phyloP scores from a whole-genome alignment of 2,888 invertebrate genomes.

The Eilema caniola region DNA sequence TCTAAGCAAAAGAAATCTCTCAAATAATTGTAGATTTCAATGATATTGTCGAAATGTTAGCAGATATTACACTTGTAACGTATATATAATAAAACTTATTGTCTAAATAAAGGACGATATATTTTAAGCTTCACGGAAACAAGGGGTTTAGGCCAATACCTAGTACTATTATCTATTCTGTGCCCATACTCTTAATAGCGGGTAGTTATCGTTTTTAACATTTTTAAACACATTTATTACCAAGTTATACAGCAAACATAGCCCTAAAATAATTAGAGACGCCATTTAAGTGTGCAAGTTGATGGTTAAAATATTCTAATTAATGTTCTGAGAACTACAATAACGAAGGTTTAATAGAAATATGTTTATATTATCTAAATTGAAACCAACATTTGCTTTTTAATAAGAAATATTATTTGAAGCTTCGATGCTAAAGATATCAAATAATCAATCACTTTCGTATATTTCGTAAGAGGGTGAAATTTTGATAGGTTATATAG shows the following conservation, averaged over 20 bases:
- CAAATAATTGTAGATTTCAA: background rate
- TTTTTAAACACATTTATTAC: too few relatives aligned
- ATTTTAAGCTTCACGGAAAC: too few relatives aligned
- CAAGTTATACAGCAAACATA: too few relatives aligned
- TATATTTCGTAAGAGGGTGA: constrained; percentile 10
- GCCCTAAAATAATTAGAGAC: too few relatives aligned
- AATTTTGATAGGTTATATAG: constrained; percentile 12
- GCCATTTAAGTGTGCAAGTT: background rate
- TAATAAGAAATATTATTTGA: constrained; percentile 1
- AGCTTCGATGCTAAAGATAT: constrained; percentile 1
- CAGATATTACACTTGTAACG: too few relatives aligned
- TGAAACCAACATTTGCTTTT: background rate
- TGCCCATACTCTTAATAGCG: too few relatives aligned
- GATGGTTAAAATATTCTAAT: background rate
- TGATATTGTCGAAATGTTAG: background rate
- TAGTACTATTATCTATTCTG: too few relatives aligned
- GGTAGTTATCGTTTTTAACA: too few relatives aligned
- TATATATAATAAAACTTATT: too few relatives aligned
- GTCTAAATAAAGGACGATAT: too few relatives aligned
- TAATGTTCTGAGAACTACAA: background rate
- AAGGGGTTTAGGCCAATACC: too few relatives aligned
- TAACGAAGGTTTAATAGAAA: background rate
- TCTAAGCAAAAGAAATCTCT: background rate
- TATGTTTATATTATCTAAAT: background rate
- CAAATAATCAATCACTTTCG: constrained; percentile 21